Evolutionary conservation across 2,888 invertebrate genomes (phyloP).

Genomic region (Flexamia atlantica): DNA sequence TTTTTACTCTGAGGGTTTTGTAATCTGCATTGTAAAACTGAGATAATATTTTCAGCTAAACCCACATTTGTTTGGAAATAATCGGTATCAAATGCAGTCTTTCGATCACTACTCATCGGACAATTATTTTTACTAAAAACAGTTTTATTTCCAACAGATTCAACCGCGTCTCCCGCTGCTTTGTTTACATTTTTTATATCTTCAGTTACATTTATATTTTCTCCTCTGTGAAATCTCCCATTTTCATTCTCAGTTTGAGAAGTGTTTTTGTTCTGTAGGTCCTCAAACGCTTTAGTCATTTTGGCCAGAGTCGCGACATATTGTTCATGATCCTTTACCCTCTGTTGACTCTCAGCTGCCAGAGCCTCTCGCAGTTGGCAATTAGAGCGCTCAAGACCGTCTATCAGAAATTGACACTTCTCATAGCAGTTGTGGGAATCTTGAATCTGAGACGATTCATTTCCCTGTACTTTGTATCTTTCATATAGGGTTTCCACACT

Average conservation of each 20-base stretch:
- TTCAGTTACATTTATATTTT: neutral
- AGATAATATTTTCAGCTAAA: constrained; percentile 2
- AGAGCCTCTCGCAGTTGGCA: constrained; percentile 44
- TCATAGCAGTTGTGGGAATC: constrained; percentile 28
- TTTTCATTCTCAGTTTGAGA: neutral
- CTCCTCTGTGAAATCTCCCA: neutral
- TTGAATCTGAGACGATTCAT: neutral
- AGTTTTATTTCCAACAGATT: neutral
- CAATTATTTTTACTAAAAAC: neutral
- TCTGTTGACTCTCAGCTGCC: constrained; percentile 2
- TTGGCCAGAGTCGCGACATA: constrained; percentile 17
- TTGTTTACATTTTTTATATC: neutral
- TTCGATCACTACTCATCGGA: neutral
- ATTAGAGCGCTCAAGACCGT: constrained; percentile 45
- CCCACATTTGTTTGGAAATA: constrained; percentile 2
- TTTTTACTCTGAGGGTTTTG: neutral
- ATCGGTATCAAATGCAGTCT: neutral
- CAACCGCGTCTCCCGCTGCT: neutral
- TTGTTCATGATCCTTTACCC: constrained; percentile 48
- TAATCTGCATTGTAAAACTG: neutral
- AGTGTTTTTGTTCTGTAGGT: neutral
- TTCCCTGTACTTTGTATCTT: neutral
- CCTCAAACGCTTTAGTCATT: constrained; percentile 20
- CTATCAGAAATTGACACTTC: constrained; percentile 32
- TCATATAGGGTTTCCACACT: neutral